A percentile compares a stretch with the other conserved stretches of the same genome.
Evolutionary conservation across 2,888 invertebrate species (phyloP).

Genomic region (Dolichomitus sp.): DNA sequence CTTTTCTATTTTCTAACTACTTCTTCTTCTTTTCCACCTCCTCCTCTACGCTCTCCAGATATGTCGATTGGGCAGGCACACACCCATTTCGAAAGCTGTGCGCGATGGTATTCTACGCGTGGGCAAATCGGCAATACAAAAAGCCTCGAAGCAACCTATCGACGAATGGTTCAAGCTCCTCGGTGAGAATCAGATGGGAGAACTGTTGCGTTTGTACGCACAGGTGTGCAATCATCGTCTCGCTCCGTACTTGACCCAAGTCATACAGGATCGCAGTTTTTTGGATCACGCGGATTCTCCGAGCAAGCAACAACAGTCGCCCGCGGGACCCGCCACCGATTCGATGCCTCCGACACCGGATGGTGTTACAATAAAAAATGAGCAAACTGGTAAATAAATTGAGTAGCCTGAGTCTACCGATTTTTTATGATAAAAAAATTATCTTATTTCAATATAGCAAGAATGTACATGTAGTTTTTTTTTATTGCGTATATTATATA

Average conservation of each 20-base stretch:
- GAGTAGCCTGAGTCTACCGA: too few species aligned
- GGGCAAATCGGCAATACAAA: slow-evolving; percentile 89
- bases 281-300: slow-evolving; percentile 90
- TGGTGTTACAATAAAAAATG: slow-evolving; percentile 79
- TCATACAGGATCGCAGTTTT: slow-evolving; percentile 91
- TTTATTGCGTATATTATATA: too few species aligned
- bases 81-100: slow-evolving; percentile 94
- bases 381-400: slow-evolving; percentile 78
- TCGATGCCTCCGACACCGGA: slow-evolving; percentile 85
- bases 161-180: slow-evolving; percentile 97
- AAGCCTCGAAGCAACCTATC: slow-evolving; percentile 89
- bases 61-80: slow-evolving; percentile 97
- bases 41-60: slow-evolving; percentile 86
- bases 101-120: slow-evolving; percentile 96
- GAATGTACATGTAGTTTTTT: too few species aligned
- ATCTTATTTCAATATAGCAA: too few species aligned
- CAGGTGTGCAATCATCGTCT: slow-evolving; percentile 92
- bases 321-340: slow-evolving; percentile 88
- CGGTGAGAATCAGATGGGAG: slow-evolving; percentile 93
- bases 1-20: too few species aligned
- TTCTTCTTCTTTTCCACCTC: too few species aligned
- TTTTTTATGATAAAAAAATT: too few species aligned
- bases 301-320: slow-evolving; percentile 82
- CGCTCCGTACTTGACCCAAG: slow-evolving; percentile 92
- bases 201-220: slow-evolving; percentile 95